Base-by-base conservation (phyloP, 2,888 invertebrate species). In the Nomada hirtipes region DNA sequence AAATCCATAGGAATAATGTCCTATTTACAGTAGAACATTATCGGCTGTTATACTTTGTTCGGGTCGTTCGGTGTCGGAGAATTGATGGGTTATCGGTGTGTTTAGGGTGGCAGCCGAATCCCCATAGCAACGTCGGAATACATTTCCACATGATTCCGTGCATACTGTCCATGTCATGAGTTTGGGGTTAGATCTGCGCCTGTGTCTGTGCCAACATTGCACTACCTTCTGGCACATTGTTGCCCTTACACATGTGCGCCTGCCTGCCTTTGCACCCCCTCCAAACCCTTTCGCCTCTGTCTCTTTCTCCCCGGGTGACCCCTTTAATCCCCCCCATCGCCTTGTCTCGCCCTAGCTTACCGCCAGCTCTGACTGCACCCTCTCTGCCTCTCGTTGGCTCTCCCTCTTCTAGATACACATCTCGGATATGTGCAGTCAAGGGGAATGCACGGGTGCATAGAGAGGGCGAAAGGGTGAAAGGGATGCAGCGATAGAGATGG, bases 71-170 rank as follows among this genome's bases (percentile, higher is more conserved):
- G 44, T 63, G 53, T 69, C 67, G 64, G 57, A 57, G 84, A 91
- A 91, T 91, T 90, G 91, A 90, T 90, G 89, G 89, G 88, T 89
- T 89, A 90, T 90, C 90, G 90, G 90, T 91, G 90, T 88, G 81
- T 91, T 90, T 89, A 89, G 90, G 88, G 86, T 82, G 80, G 79
- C 84, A 61, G 57, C 85, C 81, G 86, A 89, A 89, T 92, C 86
- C 83, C 90, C 91, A 92, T 92, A 89, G 92, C 90, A 92, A 92
- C 92, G 88, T 87, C 85, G 79, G 88, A 91, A 92, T 90, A 89
- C 90, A 91, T 91, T 91, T 90, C 89, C 89, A 85, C 84, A 75
- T 82, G 88, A 87, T 88, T 89, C 84, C 80, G 80, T 79, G 75
- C 79, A 76, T 78, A 78, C 73, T 75, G 78, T 77, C 78, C 79